Evolutionary conservation across 2,113 vertebrate genomes (phyloP).

Genomic region (Murina feae): DNA sequence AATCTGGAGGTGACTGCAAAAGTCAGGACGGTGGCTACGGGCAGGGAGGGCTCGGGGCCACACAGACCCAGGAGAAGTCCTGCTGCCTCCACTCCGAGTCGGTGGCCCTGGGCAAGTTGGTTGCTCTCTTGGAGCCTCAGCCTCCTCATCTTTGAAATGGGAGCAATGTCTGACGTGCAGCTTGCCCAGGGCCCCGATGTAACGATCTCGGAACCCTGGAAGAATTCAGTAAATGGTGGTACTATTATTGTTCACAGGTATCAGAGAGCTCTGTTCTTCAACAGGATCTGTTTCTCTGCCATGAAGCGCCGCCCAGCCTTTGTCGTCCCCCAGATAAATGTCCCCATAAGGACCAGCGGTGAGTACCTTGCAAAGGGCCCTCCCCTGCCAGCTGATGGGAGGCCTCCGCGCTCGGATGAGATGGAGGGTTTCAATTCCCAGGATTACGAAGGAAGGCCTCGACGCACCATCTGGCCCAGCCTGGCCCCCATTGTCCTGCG

Average conservation of each 20-base stretch:
- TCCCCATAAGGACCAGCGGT: not conserved
- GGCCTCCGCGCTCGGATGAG: not conserved
- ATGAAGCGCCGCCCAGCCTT: not conserved
- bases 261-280: not conserved
- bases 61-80: not conserved
- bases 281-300: not conserved
- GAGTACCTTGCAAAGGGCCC: not conserved
- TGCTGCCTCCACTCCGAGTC: not conserved
- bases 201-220: not conserved
- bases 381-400: not conserved
- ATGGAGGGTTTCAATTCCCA: conserved; percentile 55
- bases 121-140: not conserved
- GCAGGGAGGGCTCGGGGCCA: not conserved
- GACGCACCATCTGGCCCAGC: conserved; percentile 72
- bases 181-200: not conserved
- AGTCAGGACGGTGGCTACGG: not conserved
- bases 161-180: not conserved
- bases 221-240: not conserved
- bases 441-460: conserved; percentile 60
- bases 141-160: not conserved
- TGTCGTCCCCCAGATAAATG: not conserved
- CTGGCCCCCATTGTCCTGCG: not conserved
- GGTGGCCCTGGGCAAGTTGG: too few species aligned
- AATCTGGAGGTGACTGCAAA: too few species aligned
- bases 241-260: not conserved